Evolutionary conservation across 2,113 vertebrate genomes (phyloP).

Genomic region (Anhinga anhinga): DNA sequence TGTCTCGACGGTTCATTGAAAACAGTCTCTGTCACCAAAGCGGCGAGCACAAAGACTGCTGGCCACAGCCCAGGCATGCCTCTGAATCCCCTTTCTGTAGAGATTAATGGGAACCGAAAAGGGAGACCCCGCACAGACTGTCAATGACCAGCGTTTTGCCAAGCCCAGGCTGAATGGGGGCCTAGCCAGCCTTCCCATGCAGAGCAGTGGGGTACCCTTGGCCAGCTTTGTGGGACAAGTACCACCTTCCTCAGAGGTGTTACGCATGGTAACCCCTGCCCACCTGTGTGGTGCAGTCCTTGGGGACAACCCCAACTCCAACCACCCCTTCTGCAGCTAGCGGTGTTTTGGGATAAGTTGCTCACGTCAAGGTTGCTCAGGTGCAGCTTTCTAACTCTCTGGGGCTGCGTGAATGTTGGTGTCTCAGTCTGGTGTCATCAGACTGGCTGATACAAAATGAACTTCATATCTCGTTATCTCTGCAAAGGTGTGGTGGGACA

Average conservation of each 20-base stretch:
- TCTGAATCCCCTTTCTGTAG: not conserved
- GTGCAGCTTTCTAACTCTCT: not conserved
- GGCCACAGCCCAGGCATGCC: not conserved
- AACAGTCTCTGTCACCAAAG: not conserved
- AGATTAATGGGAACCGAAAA: not conserved
- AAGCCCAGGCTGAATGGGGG: not conserved
- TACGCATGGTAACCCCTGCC: accelerated
- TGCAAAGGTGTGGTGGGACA: no score
- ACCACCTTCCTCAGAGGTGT: not conserved
- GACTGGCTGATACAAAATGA: not conserved
- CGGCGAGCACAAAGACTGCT: not conserved
- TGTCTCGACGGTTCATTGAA: not conserved
- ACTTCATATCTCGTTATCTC: not conserved
- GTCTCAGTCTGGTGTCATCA: not conserved
- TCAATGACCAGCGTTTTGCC: not conserved
- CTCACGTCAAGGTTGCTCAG: not conserved
- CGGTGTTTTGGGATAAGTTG: not conserved
- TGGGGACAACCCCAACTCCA: not conserved
- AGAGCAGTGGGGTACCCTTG: not conserved
- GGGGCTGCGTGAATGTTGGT: not conserved
- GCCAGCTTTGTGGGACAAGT: not conserved
- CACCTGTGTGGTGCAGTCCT: not conserved
- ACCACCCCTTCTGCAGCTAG: not conserved
- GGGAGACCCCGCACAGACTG: not conserved
- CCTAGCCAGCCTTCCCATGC: not conserved